Conservation (phyloP, 2,888 invertebrate species). For the Onchidella celtica region DNA sequence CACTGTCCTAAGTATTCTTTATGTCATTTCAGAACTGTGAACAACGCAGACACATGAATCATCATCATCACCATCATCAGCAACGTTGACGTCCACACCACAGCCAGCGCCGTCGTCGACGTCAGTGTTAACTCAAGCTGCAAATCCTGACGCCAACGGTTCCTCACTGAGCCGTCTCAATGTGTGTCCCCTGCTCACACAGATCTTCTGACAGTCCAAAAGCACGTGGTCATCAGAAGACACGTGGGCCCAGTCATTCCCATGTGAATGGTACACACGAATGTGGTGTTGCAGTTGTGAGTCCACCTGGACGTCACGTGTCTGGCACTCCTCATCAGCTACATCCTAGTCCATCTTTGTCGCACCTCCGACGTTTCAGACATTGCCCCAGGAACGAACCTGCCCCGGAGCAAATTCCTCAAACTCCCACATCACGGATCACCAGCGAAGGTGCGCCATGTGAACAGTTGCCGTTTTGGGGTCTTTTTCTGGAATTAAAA, state of each 20-base stretch:
- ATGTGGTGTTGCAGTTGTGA: neutral
- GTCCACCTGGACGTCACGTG: neutral
- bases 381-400: neutral
- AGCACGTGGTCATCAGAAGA: slow-evolving; percentile 14
- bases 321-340: no score
- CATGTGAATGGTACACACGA: neutral
- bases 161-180: slow-evolving; percentile 22
- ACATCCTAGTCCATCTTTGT: no score
- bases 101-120: neutral
- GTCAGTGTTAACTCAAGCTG: neutral
- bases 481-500: neutral
- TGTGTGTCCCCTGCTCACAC: slow-evolving; percentile 16
- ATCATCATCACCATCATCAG: neutral
- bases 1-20: no score
- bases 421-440: neutral
- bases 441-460: neutral
- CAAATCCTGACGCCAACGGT: neutral
- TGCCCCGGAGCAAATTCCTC: neutral
- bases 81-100: neutral
- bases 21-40: no score
- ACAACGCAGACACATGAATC: neutral
- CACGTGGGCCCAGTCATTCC: neutral
- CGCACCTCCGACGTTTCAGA: no score
- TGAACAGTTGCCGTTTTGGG: neutral
- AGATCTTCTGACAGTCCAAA: neutral